Conservation (phyloP, 2,797 vertebrate genomes). For the Triplophysa bombifrons region DNA sequence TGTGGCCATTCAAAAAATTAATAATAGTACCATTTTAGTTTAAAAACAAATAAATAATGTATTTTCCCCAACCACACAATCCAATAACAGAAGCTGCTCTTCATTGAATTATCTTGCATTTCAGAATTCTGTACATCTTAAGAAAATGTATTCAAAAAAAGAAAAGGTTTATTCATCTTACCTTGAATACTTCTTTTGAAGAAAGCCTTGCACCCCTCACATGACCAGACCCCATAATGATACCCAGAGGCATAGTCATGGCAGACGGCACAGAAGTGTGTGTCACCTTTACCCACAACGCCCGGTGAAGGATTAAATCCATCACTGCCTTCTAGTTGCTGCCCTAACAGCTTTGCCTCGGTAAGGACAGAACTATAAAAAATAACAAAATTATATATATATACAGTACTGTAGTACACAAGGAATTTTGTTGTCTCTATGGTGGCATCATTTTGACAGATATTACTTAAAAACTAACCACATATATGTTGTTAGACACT, state of each 20-base stretch:
- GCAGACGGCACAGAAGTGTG: slow-evolving; percentile 87
- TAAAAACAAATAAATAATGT: too few species aligned
- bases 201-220: slow-evolving; percentile 89
- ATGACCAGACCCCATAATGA: slow-evolving; percentile 90
- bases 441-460: too few species aligned
- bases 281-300: slow-evolving; percentile 75
- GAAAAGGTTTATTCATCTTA: slow-evolving; percentile 54
- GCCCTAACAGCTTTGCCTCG: slow-evolving; percentile 65
- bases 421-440: too few species aligned
- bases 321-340: slow-evolving; percentile 60
- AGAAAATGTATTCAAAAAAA: too few species aligned
- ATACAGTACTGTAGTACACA: too few species aligned
- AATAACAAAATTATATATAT: background rate
- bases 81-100: too few species aligned
- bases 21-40: too few species aligned
- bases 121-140: too few species aligned
- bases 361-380: slow-evolving; percentile 30
- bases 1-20: too few species aligned
- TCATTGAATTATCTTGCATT: too few species aligned
- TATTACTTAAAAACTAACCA: background rate
- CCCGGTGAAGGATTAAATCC: slow-evolving; percentile 67
- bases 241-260: slow-evolving; percentile 88
- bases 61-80: too few species aligned
- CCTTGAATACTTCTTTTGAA: slow-evolving; percentile 92
- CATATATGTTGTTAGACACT: background rate